These are phyloP conservation scores for Steinernema scapterisci DNA, from an alignment of 2,888 invertebrate species.

Conservation along the genomic window DNA sequence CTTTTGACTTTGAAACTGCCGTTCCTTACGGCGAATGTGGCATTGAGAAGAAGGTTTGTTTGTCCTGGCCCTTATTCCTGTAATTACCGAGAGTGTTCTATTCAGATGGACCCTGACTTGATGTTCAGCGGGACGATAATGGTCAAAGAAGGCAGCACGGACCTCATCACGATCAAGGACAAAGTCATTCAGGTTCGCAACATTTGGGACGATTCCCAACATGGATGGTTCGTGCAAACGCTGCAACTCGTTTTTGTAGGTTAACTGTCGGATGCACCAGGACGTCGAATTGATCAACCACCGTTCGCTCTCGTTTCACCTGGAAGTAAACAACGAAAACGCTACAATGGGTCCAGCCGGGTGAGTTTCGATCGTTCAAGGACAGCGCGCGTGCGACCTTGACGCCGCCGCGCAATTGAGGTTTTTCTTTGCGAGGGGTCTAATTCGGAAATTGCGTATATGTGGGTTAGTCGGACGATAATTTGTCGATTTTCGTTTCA, in stretches of 20 bases:
- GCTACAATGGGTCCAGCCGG: conserved; percentile 3
- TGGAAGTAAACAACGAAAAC: conserved; percentile 24
- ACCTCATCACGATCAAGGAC: conserved; percentile 57
- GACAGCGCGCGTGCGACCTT: neutral
- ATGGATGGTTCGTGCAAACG: neutral
- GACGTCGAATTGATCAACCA: conserved; percentile 14
- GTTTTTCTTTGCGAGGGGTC: conserved; percentile 25
- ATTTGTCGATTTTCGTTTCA: conserved; percentile 20
- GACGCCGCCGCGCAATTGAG: conserved; percentile 17
- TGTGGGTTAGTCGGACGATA: conserved; percentile 31
- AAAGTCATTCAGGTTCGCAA: conserved; percentile 53
- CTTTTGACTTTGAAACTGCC: conserved; percentile 49
- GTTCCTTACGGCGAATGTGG: conserved; percentile 56
- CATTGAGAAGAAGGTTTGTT: conserved; percentile 41
- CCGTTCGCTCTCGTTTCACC: conserved; percentile 23
- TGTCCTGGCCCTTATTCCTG: too few species aligned
- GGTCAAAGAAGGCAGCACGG: conserved; percentile 60
- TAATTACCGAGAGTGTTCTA: neutral
- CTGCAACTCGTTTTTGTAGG: conserved; percentile 32
- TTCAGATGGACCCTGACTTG: conserved; percentile 33
- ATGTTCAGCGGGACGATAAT: conserved; percentile 42
- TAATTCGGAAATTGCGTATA: conserved; percentile 29
- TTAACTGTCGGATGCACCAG: conserved; percentile 41
- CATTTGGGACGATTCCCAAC: neutral
- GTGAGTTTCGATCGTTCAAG: conserved; percentile 10